Percentiles rank a stretch among this genome's conserved stretches.
These are phyloP conservation scores for Molothrus aeneus DNA, from an alignment of 2,797 vertebrate species.

Conservation along the genomic window DNA sequence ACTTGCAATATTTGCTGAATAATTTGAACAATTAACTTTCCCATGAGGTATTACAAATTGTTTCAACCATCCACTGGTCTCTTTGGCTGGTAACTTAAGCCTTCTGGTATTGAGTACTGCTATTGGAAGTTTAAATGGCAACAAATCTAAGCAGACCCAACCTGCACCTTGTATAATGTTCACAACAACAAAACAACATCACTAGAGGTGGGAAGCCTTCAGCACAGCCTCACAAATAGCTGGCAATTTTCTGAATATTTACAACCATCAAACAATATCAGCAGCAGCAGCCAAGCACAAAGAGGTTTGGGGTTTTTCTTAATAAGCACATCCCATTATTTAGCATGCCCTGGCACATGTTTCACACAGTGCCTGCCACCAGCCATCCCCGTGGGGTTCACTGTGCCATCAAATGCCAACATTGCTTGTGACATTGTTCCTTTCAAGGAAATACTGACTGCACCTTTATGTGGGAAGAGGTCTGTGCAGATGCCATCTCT, in stretches of 20 bases:
- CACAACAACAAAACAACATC: not conserved
- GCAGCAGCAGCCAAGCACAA: not conserved
- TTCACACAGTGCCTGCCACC: not conserved
- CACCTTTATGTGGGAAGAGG: not conserved
- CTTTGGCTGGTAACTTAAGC: not conserved
- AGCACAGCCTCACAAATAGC: not conserved
- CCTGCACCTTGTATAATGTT: not conserved
- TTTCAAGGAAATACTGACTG: not conserved
- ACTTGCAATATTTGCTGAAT: not conserved
- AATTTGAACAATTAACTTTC: slow-evolving; percentile 8
- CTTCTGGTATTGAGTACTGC: not conserved
- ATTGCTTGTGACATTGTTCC: not conserved
- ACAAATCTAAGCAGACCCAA: not conserved
- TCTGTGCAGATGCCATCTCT: not conserved
- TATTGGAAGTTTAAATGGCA: not conserved
- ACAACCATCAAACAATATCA: not conserved
- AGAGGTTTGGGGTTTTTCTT: not conserved
- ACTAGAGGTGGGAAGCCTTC: not conserved
- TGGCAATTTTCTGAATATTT: not conserved
- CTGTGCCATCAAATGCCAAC: not conserved
- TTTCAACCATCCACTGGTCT: not conserved
- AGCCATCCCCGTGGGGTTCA: no score
- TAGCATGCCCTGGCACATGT: fast-evolving
- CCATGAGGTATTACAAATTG: not conserved
- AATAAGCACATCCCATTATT: fast-evolving